Base-by-base conservation (phyloP, 35 echinoderm and acorn worm genomes). In the Apostichopus japonicus region DNA sequence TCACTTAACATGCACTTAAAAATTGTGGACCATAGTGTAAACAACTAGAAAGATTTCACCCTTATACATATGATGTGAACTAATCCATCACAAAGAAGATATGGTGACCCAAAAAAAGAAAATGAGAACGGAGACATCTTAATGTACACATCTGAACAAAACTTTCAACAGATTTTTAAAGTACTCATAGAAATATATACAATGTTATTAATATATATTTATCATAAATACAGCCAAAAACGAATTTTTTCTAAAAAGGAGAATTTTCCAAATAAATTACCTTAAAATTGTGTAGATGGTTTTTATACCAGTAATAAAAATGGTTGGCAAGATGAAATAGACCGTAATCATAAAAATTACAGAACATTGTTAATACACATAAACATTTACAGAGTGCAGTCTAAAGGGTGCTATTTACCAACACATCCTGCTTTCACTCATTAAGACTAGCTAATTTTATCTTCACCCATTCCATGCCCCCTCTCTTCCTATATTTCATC, bases 131-230 rank as follows among this genome's bases (percentile, higher is more conserved):
- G 54, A 84, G 71, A 75, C 23, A 19, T n/a, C 17, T 54, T 10
- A 57, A 84, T 84, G 81, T 84, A 84, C 33, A 44, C 81, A 84
- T 84, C 27, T 84, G 9, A 84, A 84, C 81, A 58, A 58, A 84
- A 57, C 16, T 84, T 75, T 75, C 81, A 84, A 84, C 79, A 53
- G 54, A 55, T 83, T 79, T 82, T 79, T 83, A 83, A 84, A 84
- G 81, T 84, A 84, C 81, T 84, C 81, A 84, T 84, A 57, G 81
- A 84, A 84, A 84, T 84, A 84, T 84, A 23, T 84, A 84, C 81
- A 84, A 24, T 16, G 54, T 53, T 84, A 84, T 84, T 58, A 84
- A 84, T 84, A 84, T 84, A 84, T 84, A 84, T 84, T 84, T 84
- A 84, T 84, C 56, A 84, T 84, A 84, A 84, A 84, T 84, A 84